phyloP scores from a whole-genome alignment of 2,888 invertebrate genomes.

The Acheta domesticus region DNA sequence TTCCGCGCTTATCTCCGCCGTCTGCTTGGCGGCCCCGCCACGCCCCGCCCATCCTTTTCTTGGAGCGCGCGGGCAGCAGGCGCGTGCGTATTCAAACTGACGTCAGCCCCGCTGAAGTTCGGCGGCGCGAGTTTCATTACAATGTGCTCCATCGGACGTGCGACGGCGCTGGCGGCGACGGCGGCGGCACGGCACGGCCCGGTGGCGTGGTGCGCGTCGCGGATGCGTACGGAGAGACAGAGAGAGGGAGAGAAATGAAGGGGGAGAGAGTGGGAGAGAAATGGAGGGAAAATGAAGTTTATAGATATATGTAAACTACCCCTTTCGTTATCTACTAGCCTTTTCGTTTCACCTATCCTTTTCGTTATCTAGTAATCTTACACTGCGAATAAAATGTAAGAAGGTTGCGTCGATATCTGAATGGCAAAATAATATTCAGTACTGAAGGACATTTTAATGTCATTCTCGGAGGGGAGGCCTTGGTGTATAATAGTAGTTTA shows the following conservation, averaged over 20 bases:
- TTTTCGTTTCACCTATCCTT: too few relatives aligned
- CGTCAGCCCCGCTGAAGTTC: background rate
- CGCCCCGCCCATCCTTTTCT: slow-evolving; percentile 1
- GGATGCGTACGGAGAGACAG: background rate
- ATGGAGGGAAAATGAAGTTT: too few relatives aligned
- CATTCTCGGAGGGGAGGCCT: too few relatives aligned
- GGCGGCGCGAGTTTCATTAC: slow-evolving; percentile 6
- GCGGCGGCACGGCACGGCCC: background rate
- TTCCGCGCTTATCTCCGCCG: background rate
- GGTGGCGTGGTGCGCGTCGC: background rate
- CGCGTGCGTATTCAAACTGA: slow-evolving; percentile 18
- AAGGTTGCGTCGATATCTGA: too few relatives aligned
- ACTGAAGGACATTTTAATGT: too few relatives aligned
- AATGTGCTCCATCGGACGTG: slow-evolving; percentile 9
- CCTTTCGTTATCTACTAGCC: too few relatives aligned
- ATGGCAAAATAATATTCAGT: too few relatives aligned
- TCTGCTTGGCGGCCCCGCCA: background rate
- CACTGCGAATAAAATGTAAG: too few relatives aligned
- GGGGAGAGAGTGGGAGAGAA: background rate
- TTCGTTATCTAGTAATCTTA: too few relatives aligned
- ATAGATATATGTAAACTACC: too few relatives aligned
- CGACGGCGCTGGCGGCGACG: background rate
- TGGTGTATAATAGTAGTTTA: too few relatives aligned
- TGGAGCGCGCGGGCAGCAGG: slow-evolving; percentile 7
- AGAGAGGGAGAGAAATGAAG: background rate